phyloP scores from a whole-genome alignment of 1,140 invertebrate genomes.

The Drosophila elegans region DNA sequence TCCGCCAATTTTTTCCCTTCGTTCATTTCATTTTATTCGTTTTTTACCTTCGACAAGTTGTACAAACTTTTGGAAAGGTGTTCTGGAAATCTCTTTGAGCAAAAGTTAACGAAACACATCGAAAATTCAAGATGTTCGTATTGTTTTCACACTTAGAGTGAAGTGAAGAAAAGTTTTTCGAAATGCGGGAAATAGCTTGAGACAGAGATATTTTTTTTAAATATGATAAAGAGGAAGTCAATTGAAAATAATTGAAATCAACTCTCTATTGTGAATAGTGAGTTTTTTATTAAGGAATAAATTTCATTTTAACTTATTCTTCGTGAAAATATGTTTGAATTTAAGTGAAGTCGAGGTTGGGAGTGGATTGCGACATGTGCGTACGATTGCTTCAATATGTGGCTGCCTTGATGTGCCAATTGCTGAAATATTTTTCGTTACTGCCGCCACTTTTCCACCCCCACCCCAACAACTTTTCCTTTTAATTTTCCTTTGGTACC shows the following conservation, averaged over 20 bases:
- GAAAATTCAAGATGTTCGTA: constrained; percentile 13
- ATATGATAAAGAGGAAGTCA: neutral
- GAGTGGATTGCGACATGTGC: constrained; percentile 1
- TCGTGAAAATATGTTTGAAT: neutral
- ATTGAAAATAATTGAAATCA: neutral
- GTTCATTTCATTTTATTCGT: constrained; percentile 21
- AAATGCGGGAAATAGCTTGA: constrained; percentile 8
- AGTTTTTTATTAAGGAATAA: neutral
- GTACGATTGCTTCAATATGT: constrained; percentile 4
- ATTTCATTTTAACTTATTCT: no score
- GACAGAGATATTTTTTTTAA: neutral
- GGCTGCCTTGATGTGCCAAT: constrained; percentile 17
- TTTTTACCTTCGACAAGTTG: constrained; percentile 25
- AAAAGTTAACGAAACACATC: constrained; percentile 28
- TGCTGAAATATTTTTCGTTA: constrained; percentile 18
- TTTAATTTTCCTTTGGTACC: constrained; percentile 40
- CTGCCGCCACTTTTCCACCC: neutral
- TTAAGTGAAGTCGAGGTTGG: neutral
- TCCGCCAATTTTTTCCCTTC: constrained; percentile 2
- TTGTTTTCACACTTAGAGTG: constrained; percentile 4
- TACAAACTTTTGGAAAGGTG: constrained; percentile 36
- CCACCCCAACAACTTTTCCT: neutral
- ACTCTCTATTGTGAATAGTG: neutral
- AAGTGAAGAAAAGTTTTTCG: neutral
- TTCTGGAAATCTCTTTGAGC: constrained; percentile 36